Evolutionary conservation across 2,797 vertebrate species (phyloP).

Genomic region (Characodon lateralis): DNA sequence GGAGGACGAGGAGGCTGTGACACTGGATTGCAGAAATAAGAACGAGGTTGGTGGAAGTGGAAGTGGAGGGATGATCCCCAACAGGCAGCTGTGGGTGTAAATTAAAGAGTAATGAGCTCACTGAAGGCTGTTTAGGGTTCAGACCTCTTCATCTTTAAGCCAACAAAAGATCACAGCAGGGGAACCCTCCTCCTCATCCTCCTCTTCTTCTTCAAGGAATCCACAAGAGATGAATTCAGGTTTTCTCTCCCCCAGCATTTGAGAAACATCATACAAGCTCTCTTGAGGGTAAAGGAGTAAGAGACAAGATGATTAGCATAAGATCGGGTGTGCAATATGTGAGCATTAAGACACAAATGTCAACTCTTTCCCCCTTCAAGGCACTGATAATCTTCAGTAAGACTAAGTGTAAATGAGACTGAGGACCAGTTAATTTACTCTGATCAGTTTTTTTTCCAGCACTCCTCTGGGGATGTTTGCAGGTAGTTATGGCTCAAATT

Average conservation of each 20-base stretch:
- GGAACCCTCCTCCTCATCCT: conserved; percentile 25
- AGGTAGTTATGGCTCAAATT: conserved; percentile 11
- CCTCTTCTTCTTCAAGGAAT: neutral
- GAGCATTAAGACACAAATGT: neutral
- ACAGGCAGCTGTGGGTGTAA: conserved; percentile 71
- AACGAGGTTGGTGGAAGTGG: neutral
- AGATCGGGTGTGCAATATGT: conserved; percentile 9
- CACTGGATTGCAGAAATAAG: neutral
- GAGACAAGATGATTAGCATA: conserved; percentile 7
- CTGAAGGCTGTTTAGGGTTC: conserved; percentile 44
- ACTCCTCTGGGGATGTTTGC: conserved; percentile 1
- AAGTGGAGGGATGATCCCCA: conserved; percentile 28
- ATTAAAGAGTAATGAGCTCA: conserved; percentile 71
- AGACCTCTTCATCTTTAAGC: conserved; percentile 50
- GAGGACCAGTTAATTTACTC: conserved; percentile 20
- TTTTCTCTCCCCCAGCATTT: conserved; percentile 11
- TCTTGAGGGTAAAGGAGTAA: conserved; percentile 6
- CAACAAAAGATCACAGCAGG: conserved; percentile 33
- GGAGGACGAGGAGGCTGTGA: neutral
- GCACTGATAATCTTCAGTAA: conserved; percentile 22
- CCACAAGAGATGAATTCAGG: neutral
- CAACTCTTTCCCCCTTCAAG: neutral
- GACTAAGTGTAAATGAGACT: conserved; percentile 26
- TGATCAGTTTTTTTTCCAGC: conserved; percentile 9
- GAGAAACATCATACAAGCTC: conserved; percentile 19